These are phyloP conservation scores for Anseranas semipalmata DNA, from an alignment of 2,113 vertebrate genomes.

Conservation along the genomic window DNA sequence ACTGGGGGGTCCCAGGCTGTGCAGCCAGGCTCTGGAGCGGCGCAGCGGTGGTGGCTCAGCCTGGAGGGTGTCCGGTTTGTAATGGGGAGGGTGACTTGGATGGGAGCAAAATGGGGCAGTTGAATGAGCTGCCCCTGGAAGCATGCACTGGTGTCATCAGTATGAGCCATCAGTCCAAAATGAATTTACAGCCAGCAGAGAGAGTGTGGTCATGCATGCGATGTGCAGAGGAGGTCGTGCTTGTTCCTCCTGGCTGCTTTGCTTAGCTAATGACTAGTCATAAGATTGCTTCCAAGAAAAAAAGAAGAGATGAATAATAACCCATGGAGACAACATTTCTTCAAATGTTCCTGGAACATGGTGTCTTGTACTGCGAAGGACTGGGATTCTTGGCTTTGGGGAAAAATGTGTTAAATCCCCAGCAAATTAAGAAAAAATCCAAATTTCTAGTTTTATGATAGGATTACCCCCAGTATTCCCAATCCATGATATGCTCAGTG, in stretches of 20 bases:
- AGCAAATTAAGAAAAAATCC: background rate
- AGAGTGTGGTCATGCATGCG: background rate
- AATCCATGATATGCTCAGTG: background rate
- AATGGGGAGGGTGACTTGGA: background rate
- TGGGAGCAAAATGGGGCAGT: background rate
- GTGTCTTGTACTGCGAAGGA: background rate
- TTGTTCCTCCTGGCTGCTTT: background rate
- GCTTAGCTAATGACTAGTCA: conserved; percentile 26
- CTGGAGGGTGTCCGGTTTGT: background rate
- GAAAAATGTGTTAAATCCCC: background rate
- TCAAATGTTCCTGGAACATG: background rate
- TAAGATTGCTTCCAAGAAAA: background rate
- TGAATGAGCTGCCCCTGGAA: background rate
- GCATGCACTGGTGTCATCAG: background rate
- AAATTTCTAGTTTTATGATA: background rate
- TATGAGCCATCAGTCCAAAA: background rate
- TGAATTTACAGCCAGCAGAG: background rate
- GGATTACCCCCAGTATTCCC: background rate
- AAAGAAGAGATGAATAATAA: background rate
- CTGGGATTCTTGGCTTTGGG: background rate
- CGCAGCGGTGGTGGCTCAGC: background rate
- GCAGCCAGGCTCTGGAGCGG: background rate
- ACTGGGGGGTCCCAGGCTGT: background rate
- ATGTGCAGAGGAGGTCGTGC: background rate
- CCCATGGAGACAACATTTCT: background rate